Base-by-base conservation (phyloP, 1,140 invertebrate species). In the Zaprionus ornatus region DNA sequence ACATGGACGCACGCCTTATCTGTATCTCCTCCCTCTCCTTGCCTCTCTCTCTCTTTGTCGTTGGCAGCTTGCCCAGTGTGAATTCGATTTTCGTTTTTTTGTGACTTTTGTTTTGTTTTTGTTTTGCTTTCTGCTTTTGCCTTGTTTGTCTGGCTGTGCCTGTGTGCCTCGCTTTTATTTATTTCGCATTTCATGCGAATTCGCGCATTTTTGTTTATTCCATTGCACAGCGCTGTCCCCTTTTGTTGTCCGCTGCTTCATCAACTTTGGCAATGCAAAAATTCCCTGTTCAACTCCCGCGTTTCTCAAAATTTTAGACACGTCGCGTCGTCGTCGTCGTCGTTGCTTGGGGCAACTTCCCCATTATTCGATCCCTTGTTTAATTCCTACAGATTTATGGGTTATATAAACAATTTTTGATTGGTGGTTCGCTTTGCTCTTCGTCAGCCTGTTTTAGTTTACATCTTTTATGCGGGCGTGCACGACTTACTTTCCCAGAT, bases 331-430 rank as follows among this genome's bases (percentile, higher is more conserved):
- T 3, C 29, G 29, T 32, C 29, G 25, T 29, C 9, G 29, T 3
- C 29, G 29, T 32, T 9, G 29, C 29, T 32, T 45, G 6, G 65
- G 50, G 66, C 66, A 60, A 79, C 75, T 81, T 85, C 79, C 70
- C 74, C 70, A 80, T 85, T 72, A 35, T 59, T 23, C 62, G 66
- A 40, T 54, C 71, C 61, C 73, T 79, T 76, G 73, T 76, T 79
- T 79, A 77, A 77, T 73, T 63, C 64, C 60, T 63, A 67, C 77
- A 86, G 74, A 88, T 87, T 87, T 87, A 87, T 87, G 85, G 84
- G 72, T 88, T 87, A 87, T 83, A 88, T 87, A 83, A 83, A 87
- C 83, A 84, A 69, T 88, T 77, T 88, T 82, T 88, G 83, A 88
- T 87, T 84, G 64, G 80, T 74, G 65, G 59, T 50, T 40, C 48